Evolutionary conservation across 1,140 invertebrate species (phyloP).

Genomic region (Penaeus vannamei): DNA sequence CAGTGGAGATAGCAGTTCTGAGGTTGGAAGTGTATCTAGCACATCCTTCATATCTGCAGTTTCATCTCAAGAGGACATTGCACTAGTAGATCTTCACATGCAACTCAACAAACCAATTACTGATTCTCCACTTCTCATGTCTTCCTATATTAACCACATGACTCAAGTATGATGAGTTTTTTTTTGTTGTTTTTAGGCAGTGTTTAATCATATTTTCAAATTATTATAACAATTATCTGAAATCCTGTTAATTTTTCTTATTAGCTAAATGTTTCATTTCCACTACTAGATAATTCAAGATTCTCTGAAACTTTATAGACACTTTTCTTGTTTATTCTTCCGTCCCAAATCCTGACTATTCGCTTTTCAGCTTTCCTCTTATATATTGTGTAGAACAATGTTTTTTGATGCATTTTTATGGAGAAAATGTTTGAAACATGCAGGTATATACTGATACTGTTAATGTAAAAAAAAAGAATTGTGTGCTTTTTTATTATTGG

Average conservation of each 20-base stretch:
- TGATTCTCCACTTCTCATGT: slow-evolving; percentile 90
- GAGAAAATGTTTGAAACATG: too few species aligned
- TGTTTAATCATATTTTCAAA: not conserved
- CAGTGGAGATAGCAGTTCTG: slow-evolving; percentile 64
- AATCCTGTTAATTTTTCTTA: not conserved
- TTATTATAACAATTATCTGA: not conserved
- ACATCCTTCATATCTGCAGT: slow-evolving; percentile 91
- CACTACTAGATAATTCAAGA: not conserved
- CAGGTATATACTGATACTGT: too few species aligned
- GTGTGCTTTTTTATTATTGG: too few species aligned
- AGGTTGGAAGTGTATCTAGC: slow-evolving; percentile 70
- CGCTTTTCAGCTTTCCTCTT: too few species aligned
- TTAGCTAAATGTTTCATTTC: not conserved
- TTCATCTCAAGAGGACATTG: slow-evolving; percentile 93
- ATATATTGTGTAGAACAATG: too few species aligned
- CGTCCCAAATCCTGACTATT: too few species aligned
- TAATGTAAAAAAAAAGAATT: too few species aligned
- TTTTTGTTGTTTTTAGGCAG: not conserved
- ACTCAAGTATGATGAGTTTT: slow-evolving; percentile 79
- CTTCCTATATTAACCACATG: slow-evolving; percentile 93
- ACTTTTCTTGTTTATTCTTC: too few species aligned
- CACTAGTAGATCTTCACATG: slow-evolving; percentile 93
- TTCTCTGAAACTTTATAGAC: not conserved
- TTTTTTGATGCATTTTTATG: too few species aligned
- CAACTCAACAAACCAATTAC: slow-evolving; percentile 95